phyloP scores from a whole-genome alignment of 2,113 vertebrate genomes.

The Tragelaphus imberbis region DNA sequence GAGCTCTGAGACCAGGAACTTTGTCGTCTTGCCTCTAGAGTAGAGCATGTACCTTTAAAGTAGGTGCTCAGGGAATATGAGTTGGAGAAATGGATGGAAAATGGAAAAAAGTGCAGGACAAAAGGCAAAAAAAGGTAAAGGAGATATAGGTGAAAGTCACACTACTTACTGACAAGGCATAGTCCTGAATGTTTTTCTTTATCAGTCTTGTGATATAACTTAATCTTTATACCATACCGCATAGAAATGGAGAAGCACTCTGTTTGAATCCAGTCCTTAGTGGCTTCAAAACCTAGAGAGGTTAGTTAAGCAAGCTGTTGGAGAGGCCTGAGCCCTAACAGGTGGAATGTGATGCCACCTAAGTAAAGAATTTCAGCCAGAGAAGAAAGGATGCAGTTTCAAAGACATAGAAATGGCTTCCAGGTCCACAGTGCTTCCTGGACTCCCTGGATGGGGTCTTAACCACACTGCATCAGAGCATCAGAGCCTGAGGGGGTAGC shows the following conservation, averaged over 20 bases:
- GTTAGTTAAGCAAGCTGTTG: not conserved
- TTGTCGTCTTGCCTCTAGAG: not conserved
- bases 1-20: not conserved
- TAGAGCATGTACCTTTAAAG: not conserved
- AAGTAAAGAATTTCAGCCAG: not conserved
- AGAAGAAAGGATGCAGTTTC: not conserved
- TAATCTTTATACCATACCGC: not conserved
- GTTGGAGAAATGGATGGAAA: not conserved
- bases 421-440: not conserved
- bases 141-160: not conserved
- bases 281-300: not conserved
- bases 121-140: not conserved
- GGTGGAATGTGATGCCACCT: not conserved
- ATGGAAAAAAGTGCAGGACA: not conserved
- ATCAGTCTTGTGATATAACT: not conserved
- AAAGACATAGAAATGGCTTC: not conserved
- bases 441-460: not conserved
- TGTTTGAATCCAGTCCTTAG: not conserved
- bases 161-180: not conserved
- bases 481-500: not conserved
- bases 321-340: not conserved
- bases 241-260: not conserved
- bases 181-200: not conserved
- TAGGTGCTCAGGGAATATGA: not conserved
- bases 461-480: not conserved